Evolutionary conservation across 2,888 invertebrate species (phyloP).

Genomic region (Dione juno): DNA sequence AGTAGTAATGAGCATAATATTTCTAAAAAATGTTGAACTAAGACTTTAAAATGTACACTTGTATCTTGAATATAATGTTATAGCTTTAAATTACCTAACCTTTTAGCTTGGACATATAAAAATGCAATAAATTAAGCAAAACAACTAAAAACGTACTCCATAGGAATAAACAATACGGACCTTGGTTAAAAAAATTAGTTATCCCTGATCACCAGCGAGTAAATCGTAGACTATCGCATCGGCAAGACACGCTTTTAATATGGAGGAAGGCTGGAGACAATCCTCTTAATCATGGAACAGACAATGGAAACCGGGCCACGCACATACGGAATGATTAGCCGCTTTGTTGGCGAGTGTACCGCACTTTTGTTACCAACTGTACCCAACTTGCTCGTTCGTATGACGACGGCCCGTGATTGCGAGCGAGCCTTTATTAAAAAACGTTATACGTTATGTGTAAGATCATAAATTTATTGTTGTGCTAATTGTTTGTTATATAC

Average conservation of each 20-base stretch:
- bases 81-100: too few species aligned
- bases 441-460: slow-evolving; percentile 55
- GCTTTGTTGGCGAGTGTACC: slow-evolving; percentile 63
- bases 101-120: too few species aligned
- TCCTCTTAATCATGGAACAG: slow-evolving; percentile 81
- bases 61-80: too few species aligned
- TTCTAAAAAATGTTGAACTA: too few species aligned
- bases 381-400: slow-evolving; percentile 57
- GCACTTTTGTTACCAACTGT: slow-evolving; percentile 70
- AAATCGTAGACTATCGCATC: slow-evolving; percentile 55
- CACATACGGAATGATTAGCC: slow-evolving; percentile 76
- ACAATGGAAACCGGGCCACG: slow-evolving; percentile 82
- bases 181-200: not conserved
- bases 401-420: slow-evolving; percentile 54
- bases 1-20: not conserved
- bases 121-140: not conserved
- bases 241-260: slow-evolving; percentile 80
- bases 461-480: slow-evolving; percentile 49
- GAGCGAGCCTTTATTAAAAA: slow-evolving; percentile 55
- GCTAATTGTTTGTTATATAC: slow-evolving; percentile 36
- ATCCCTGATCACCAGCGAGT: slow-evolving; percentile 49
- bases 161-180: not conserved
- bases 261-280: slow-evolving; percentile 80
- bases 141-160: not conserved
- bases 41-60: too few species aligned